Base-by-base conservation (phyloP, 1,140 invertebrate species). In the Popillia japonica region DNA sequence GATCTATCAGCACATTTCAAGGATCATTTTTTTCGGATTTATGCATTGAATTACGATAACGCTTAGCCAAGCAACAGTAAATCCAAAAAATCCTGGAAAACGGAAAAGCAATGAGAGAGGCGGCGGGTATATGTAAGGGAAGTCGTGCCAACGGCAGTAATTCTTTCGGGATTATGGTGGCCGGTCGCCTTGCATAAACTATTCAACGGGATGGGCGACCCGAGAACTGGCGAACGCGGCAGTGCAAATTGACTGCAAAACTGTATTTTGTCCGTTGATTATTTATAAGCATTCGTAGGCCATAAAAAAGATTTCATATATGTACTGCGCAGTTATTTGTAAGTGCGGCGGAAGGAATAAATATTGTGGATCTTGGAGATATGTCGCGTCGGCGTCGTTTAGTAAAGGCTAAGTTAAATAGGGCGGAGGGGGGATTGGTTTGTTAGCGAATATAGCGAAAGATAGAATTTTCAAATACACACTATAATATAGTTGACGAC, bases 51-150 rank as follows among this genome's bases (percentile, higher is more conserved):
- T 55, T 55, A 55, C 48, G 14, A n/a, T 55, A 55, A n/a, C 48
- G 48, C 48, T 55, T 55, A 55, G 48, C 48, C 48, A 55, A 55
- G 48, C 48, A 55, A 55, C 48, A 55, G 48, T 55, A 55, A 55
- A 55, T n/a, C 48, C 10, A 55, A 55, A 55, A 55, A 55, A 55
- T 55, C 48, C 48, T 14, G 48, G 14, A 55, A 55, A 17, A 55
- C 17, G 48, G 14, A 55, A 55, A 55, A n/a, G 48, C 48, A 6
- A n/a, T 17, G 7, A 44, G 14, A 44, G 42, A 44, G 14, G 42
- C 42, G 14, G 42, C 2, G 2, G 14, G 42, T 14, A 44, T 9
- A 34, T 34, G 9, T 9, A 44, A n/a, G 48, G 48, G 48, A 55
- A 55, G 48, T 17, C 14, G 48, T 55, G 48, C 48, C 48, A 55